Base-by-base conservation (phyloP, 2,888 invertebrate genomes). In the Chrysodeixis includens region DNA sequence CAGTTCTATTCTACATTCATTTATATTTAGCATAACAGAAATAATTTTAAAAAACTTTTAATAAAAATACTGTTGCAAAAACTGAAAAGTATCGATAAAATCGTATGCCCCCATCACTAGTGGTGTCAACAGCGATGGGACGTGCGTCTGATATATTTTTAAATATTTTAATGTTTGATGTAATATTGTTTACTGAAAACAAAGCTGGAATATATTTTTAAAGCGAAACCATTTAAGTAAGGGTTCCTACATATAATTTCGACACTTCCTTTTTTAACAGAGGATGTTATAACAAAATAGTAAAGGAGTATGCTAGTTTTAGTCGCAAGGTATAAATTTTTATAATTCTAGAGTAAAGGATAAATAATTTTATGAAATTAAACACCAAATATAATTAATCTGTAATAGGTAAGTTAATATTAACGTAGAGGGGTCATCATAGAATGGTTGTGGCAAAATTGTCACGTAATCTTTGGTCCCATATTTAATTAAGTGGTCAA, bases 331-430 rank as follows among this genome's bases (percentile, higher is more conserved):
- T 72, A 76, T 52, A 54, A 59, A 52, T 56, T 74, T 71, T 80
- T 71, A 65, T 81, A 80, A 73, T 76, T 66, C 79, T 84, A 86
- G 83, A 72, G 73, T 83, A 81, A 84, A 83, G 71, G 79, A 88
- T 77, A 82, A 76, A 82, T 80, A 87, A 87, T 85, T 85, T 86
- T 91, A 93, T 90, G 90, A 90, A 93, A 86, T 84, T 90, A 87
- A 92, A 93, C 93, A 93, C 93, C 93, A 93, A 93, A 86, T 93
- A 92, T 89, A 86, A 88, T 88, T 92, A 91, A 88, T 84, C 78
- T 32, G 84, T 87, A 84, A 83, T 75, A 74, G 75, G 75, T 86
- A 83, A 84, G 80, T 73, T 70, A 74, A 79, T 83, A 79, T 79
- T 81, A 78, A 79, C 74, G 74, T 78, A 80, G 76, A 79, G 60